Conservation (phyloP, 2,888 invertebrate species). For the Drosophila meridiana region DNA sequence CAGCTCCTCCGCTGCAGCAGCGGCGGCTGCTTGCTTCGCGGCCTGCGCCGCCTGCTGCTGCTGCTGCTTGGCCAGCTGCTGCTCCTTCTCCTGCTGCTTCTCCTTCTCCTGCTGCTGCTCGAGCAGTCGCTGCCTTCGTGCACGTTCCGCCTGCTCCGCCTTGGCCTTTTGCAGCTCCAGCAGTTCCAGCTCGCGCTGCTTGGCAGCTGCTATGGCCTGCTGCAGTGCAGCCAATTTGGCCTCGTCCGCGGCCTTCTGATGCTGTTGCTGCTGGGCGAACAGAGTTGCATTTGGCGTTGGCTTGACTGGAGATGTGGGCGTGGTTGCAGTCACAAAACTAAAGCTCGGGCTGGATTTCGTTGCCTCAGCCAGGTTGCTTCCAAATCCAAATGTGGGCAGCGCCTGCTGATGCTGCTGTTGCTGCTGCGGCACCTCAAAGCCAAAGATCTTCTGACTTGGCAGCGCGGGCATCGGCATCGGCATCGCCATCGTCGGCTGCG, state of each 20-base stretch:
- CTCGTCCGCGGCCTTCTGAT: constrained; percentile 38
- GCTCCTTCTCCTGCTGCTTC: constrained; percentile 7
- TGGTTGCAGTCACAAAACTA: constrained; percentile 9
- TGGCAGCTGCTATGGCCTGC: constrained; percentile 51
- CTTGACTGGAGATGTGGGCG: not conserved
- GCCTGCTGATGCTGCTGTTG: not conserved
- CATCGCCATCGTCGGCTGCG: not conserved
- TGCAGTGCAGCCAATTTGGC: constrained; percentile 51
- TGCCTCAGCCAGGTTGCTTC: constrained; percentile 17
- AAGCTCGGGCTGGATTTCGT: constrained; percentile 4
- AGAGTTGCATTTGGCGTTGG: not conserved
- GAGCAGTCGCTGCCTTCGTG: constrained; percentile 26
- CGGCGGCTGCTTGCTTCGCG: not conserved
- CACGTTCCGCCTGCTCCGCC: constrained; percentile 41
- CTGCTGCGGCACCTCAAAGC: not conserved
- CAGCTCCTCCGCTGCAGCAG: constrained; percentile 1
- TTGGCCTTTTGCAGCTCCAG: constrained; percentile 48
- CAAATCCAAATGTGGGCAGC: not conserved
- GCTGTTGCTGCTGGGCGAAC: constrained; percentile 7
- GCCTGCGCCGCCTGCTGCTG: not conserved
- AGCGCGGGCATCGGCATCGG: not conserved
- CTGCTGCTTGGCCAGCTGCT: not conserved
- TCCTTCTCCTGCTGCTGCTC: constrained; percentile 15
- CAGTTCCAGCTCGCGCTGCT: constrained; percentile 54
- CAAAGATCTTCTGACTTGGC: constrained; percentile 4